Conservation (phyloP, 2,113 vertebrate species). For the Etheostoma spectabile region DNA sequence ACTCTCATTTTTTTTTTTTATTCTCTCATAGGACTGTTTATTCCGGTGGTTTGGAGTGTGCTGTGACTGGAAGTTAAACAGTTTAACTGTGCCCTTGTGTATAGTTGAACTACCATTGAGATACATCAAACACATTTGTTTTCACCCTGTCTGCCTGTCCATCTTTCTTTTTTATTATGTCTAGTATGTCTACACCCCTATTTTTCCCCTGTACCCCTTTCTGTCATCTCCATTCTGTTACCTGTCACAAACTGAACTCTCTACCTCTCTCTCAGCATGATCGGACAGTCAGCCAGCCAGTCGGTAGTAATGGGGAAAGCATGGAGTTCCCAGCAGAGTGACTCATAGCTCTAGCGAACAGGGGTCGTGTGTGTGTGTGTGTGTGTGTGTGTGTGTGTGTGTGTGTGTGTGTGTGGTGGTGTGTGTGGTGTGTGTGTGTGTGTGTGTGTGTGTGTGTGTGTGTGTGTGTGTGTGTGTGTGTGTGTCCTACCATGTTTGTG, state of each 20-base stretch:
- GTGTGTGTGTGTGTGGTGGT: background rate
- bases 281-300: slow-evolving; percentile 47
- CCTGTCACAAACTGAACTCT: slow-evolving; percentile 5
- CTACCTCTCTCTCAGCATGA: slow-evolving; percentile 21
- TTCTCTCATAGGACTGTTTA: slow-evolving; percentile 3
- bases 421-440: slow-evolving; percentile 10
- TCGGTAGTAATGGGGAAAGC: slow-evolving; percentile 70
- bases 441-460: background rate
- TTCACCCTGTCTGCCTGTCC: background rate
- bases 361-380: slow-evolving; percentile 49
- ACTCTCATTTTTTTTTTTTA: slow-evolving; percentile 4
- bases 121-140: background rate
- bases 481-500: slow-evolving; percentile 52
- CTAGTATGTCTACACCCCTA: background rate
- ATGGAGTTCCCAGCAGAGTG: slow-evolving; percentile 80
- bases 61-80: slow-evolving; percentile 41
- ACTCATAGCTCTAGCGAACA: slow-evolving; percentile 63
- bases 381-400: background rate
- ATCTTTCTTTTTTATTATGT: background rate
- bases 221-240: background rate
- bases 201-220: background rate
- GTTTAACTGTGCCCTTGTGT: slow-evolving; percentile 22
- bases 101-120: background rate
- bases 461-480: slow-evolving; percentile 26
- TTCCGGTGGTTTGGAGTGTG: slow-evolving; percentile 20